Conservation (phyloP, 1,140 invertebrate genomes). For the Anadara kagoshimensis region DNA sequence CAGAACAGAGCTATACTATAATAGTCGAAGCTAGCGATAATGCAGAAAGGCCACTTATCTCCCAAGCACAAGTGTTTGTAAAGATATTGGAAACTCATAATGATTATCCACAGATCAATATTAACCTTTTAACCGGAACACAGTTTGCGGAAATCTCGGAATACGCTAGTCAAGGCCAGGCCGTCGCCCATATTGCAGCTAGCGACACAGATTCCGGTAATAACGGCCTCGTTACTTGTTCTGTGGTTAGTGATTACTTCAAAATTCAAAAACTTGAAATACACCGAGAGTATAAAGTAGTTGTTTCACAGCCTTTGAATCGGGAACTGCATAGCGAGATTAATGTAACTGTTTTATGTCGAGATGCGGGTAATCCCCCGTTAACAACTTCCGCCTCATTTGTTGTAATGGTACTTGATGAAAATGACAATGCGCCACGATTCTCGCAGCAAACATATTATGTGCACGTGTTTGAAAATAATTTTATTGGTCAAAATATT, state of each 20-base stretch:
- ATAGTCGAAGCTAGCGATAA: conserved; percentile 49
- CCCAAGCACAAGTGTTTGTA: conserved; percentile 51
- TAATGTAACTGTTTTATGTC: conserved; percentile 85
- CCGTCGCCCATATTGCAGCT: conserved; percentile 61
- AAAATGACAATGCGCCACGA: conserved; percentile 90
- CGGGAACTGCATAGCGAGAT: conserved; percentile 84
- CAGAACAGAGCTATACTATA: conserved; percentile 45
- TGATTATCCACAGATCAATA: conserved; percentile 57
- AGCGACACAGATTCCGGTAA: conserved; percentile 59
- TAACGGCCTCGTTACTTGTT: conserved; percentile 61
- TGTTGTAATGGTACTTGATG: conserved; percentile 87
- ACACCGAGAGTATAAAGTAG: conserved; percentile 54
- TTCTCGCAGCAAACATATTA: conserved; percentile 75
- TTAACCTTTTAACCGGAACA: conserved; percentile 51
- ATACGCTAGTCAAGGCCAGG: conserved; percentile 56
- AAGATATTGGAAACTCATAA: conserved; percentile 65
- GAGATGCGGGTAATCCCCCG: conserved; percentile 84
- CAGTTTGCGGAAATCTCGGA: conserved; percentile 53
- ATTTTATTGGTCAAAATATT: conserved; percentile 38
- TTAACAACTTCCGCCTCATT: conserved; percentile 84
- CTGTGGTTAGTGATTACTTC: conserved; percentile 44
- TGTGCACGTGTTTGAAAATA: conserved; percentile 52
- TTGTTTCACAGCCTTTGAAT: conserved; percentile 80
- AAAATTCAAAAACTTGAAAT: conserved; percentile 51
- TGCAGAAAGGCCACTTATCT: conserved; percentile 42